Percentiles rank a stretch among this genome's conserved stretches.
These are phyloP conservation scores for Sitta carolinensis DNA, from an alignment of 2,797 vertebrate species.

Conservation along the genomic window DNA sequence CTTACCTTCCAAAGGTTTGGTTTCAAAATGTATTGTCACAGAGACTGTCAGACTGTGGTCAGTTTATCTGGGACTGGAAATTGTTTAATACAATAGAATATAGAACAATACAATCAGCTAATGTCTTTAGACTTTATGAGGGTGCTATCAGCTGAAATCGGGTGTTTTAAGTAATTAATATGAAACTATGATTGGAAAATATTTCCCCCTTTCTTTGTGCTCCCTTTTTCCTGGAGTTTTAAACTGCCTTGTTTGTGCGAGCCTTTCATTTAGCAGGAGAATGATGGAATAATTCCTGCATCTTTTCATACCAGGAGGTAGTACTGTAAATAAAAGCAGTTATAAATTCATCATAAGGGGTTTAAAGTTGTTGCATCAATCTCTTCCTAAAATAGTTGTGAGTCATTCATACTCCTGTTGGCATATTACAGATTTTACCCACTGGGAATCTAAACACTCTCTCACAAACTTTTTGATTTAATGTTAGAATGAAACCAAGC, in stretches of 20 bases:
- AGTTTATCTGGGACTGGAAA: neutral
- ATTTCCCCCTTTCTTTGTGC: neutral
- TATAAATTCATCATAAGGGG: neutral
- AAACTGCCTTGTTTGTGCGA: neutral
- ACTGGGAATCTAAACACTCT: neutral
- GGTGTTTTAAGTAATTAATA: neutral
- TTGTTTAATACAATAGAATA: neutral
- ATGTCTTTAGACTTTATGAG: neutral
- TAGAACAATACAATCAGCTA: neutral
- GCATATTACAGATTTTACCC: neutral
- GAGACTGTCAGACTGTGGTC: neutral
- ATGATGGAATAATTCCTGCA: neutral
- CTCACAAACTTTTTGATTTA: neutral
- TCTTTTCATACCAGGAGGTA: neutral
- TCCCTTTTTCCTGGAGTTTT: neutral
- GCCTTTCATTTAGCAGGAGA: neutral
- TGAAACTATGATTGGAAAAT: neutral
- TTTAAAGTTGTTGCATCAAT: neutral
- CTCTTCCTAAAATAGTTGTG: slow-evolving; percentile 13
- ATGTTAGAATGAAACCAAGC: neutral
- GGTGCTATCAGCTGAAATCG: neutral
- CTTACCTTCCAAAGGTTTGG: neutral
- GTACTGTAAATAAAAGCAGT: neutral
- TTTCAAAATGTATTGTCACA: neutral
- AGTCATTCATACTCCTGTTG: neutral